Conservation (phyloP, 2,113 vertebrate genomes). For the Marmota monax region DNA sequence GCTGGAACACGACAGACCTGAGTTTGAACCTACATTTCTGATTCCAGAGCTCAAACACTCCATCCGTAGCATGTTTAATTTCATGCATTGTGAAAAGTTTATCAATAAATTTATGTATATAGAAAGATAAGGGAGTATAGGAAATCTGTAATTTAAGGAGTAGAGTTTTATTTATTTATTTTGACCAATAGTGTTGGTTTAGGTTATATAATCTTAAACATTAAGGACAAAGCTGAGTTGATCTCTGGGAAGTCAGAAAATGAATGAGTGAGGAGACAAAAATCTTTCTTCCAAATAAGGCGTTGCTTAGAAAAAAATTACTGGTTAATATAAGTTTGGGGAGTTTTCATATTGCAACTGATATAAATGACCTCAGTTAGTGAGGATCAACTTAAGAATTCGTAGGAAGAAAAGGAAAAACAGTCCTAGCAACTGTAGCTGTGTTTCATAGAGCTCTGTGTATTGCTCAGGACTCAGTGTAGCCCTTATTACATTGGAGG, state of each 20-base stretch:
- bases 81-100: neutral
- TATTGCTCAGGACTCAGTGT: neutral
- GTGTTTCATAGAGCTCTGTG: neutral
- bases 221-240: neutral
- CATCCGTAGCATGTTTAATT: neutral
- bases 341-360: neutral
- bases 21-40: neutral
- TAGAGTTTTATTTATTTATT: constrained; percentile 25
- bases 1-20: neutral
- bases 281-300: neutral
- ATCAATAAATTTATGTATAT: neutral
- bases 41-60: neutral
- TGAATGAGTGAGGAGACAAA: constrained; percentile 28
- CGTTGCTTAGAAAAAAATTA: neutral
- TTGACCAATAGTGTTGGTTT: neutral
- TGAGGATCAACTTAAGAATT: neutral
- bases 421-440: neutral
- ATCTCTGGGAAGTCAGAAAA: neutral
- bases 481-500: neutral
- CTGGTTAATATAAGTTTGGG: neutral
- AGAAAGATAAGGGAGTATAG: neutral
- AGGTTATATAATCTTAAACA: neutral
- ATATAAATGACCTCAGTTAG: neutral
- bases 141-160: constrained; percentile 3
- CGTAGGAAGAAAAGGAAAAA: neutral